Evolutionary conservation across 37 sponge, comb jelly and placozoan genomes (phyloP).

Genomic region (Bolinopsis microptera): DNA sequence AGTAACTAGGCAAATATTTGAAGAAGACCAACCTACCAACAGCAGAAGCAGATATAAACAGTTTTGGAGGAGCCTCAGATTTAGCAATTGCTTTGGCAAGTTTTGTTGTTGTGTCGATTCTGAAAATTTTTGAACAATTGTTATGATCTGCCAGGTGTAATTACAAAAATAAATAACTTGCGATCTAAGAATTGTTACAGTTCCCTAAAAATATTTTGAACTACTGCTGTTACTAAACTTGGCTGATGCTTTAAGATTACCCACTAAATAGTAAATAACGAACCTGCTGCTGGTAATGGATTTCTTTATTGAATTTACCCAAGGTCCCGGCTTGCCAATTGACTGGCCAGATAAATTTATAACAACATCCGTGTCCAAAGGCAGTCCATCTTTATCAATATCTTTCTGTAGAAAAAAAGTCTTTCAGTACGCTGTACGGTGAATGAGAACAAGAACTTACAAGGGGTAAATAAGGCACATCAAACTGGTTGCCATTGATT

Average conservation of each 20-base stretch:
- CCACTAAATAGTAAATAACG: too few species aligned
- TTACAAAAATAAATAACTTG: too few species aligned
- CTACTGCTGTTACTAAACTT: too few species aligned
- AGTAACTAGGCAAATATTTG: too few species aligned
- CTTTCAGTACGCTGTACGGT: neutral
- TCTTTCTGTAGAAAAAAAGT: neutral
- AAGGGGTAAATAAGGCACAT: too few species aligned
- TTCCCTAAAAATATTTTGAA: too few species aligned
- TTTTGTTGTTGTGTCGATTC: neutral
- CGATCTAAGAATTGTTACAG: too few species aligned
- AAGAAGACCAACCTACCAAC: conserved; percentile 34
- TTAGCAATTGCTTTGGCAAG: neutral
- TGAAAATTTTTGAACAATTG: neutral
- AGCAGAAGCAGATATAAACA: conserved; percentile 56
- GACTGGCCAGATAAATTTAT: conserved; percentile 25
- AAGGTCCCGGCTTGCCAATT: neutral
- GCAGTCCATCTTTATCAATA: conserved; percentile 34
- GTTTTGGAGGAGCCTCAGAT: neutral
- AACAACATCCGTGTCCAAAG: conserved; percentile 54
- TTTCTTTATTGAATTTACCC: neutral
- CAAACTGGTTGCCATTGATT: too few species aligned
- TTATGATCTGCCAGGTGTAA: neutral
- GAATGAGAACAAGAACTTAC: too few species aligned
- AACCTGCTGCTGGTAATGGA: neutral
- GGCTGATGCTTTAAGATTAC: too few species aligned